These are phyloP conservation scores for Sphenopsis melanotis DNA, from an alignment of 2,797 vertebrate genomes.

Conservation along the genomic window DNA sequence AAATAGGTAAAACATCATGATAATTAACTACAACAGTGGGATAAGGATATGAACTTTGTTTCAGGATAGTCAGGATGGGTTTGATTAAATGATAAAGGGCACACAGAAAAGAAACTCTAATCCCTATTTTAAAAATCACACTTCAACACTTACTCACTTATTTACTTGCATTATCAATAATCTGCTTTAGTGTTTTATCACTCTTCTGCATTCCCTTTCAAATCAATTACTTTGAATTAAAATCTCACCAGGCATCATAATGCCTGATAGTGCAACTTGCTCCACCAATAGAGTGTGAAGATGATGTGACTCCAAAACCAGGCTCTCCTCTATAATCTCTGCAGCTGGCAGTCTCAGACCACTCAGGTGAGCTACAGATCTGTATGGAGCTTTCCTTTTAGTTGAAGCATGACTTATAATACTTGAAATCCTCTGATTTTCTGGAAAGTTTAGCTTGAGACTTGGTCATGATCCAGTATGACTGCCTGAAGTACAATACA, in stretches of 20 bases:
- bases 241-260: neutral
- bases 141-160: neutral
- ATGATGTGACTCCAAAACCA: neutral
- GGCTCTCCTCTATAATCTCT: neutral
- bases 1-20: neutral
- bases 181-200: slow-evolving; percentile 18
- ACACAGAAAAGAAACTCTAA: neutral
- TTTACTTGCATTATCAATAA: slow-evolving; percentile 43
- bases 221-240: slow-evolving; percentile 36
- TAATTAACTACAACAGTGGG: neutral
- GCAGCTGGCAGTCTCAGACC: neutral
- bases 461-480: neutral
- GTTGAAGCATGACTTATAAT: neutral
- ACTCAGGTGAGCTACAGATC: neutral
- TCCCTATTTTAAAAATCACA: slow-evolving; percentile 35
- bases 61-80: neutral
- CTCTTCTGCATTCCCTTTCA: slow-evolving; percentile 1
- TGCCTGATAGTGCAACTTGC: neutral
- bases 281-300: neutral
- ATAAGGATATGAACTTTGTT: neutral
- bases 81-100: slow-evolving; percentile 18
- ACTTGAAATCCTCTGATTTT: neutral
- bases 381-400: neutral
- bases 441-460: neutral
- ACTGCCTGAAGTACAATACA: neutral